phyloP scores from a whole-genome alignment of 2,888 invertebrate species.

The Ornithoptera priamus region DNA sequence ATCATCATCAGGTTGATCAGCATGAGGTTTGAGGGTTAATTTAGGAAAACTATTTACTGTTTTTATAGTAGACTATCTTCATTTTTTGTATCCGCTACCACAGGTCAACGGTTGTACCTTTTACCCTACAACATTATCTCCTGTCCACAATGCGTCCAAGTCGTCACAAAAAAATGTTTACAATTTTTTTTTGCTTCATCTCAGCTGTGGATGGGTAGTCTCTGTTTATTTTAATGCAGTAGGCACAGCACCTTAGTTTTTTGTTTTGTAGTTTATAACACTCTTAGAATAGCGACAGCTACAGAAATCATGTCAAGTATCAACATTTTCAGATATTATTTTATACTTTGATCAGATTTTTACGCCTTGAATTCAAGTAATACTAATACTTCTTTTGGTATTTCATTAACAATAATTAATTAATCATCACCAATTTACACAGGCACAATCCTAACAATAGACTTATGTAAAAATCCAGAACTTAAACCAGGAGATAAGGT shows the following conservation, averaged over 20 bases:
- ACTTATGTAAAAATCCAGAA: too few species aligned
- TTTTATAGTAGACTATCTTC: too few species aligned
- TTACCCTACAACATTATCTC: constrained; percentile 42
- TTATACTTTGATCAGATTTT: too few species aligned
- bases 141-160: constrained; percentile 47
- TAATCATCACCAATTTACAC: too few species aligned
- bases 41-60: too few species aligned
- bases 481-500: too few species aligned
- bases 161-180: constrained; percentile 54
- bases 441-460: too few species aligned
- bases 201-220: constrained; percentile 45
- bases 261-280: constrained; percentile 30
- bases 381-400: too few species aligned
- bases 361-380: too few species aligned
- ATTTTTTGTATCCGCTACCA: background rate
- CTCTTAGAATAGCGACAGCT: constrained; percentile 30
- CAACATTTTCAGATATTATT: background rate
- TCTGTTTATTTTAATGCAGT: constrained; percentile 43
- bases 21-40: too few species aligned
- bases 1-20: too few species aligned
- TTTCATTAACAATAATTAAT: too few species aligned
- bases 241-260: constrained; percentile 15
- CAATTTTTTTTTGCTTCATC: constrained; percentile 49
- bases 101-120: background rate
- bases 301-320: background rate